Evolutionary conservation across 92 coral and sea anemone genomes (phyloP).

Genomic region (Zoanthus solanderi): DNA sequence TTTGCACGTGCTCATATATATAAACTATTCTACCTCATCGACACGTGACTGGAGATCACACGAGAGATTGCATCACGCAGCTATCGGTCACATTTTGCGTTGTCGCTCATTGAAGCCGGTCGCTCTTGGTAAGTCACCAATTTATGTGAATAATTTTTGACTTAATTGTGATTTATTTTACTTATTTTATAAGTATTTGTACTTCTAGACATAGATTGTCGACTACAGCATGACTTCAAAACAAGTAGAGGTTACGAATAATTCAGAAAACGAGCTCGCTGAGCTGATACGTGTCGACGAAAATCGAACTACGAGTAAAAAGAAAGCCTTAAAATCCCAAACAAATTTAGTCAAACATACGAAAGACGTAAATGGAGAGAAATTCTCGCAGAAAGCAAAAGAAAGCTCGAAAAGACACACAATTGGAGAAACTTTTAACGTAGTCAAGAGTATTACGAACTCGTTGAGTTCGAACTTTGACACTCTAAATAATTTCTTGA

Average conservation of each 20-base stretch:
- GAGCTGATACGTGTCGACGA: no score
- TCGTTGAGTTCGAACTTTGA: conserved; percentile 6
- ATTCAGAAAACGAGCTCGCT: background rate
- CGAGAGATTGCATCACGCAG: background rate
- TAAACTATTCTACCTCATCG: background rate
- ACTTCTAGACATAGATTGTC: no score
- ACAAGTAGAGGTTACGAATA: background rate
- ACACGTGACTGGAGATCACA: background rate
- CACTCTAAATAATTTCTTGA: background rate
- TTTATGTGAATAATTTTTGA: no score
- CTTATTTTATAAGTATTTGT: no score
- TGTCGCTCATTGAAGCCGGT: background rate
- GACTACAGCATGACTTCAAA: background rate
- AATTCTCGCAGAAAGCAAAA: background rate
- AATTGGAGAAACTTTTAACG: no score
- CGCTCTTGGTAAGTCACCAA: background rate
- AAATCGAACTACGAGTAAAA: no score
- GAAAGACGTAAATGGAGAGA: background rate
- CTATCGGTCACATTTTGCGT: conserved; percentile 1
- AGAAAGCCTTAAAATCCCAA: no score
- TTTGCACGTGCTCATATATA: no score
- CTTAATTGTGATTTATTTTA: no score
- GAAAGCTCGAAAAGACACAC: background rate
- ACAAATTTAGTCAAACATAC: background rate
- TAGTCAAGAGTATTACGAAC: conserved; percentile 10